These are phyloP conservation scores for Chaetodon trifasciatus DNA, from an alignment of 2,797 vertebrate genomes.

Conservation along the genomic window DNA sequence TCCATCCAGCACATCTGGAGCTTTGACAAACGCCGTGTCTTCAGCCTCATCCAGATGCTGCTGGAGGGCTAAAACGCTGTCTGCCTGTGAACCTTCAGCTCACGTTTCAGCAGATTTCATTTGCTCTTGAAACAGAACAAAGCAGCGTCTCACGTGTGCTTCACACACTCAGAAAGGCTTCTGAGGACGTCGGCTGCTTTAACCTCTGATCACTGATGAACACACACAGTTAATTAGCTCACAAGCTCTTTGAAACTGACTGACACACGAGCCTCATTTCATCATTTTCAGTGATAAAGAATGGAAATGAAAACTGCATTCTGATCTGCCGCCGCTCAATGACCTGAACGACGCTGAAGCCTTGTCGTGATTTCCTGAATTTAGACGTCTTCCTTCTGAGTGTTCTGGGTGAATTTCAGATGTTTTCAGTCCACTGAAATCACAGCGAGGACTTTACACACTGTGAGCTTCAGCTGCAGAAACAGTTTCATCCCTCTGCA, in stretches of 20 bases:
- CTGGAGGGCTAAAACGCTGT: slow-evolving; percentile 7
- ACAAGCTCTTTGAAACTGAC: slow-evolving; percentile 34
- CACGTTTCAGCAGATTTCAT: no score
- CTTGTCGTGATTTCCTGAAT: no score
- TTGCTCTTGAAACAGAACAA: not conserved
- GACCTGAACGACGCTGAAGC: slow-evolving; percentile 10
- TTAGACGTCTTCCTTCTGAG: no score
- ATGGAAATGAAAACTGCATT: slow-evolving; percentile 4
- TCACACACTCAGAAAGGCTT: not conserved
- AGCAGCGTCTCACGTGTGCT: slow-evolving; percentile 11
- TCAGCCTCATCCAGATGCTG: slow-evolving; percentile 18
- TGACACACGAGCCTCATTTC: slow-evolving; percentile 46
- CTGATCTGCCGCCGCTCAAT: slow-evolving; percentile 28
- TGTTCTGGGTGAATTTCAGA: no score
- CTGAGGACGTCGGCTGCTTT: not conserved
- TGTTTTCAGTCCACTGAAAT: no score
- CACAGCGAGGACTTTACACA: no score
- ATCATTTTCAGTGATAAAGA: slow-evolving; percentile 41
- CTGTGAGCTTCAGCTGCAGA: not conserved
- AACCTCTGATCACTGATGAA: slow-evolving; percentile 13
- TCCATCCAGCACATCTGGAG: slow-evolving; percentile 6
- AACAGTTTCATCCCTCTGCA: not conserved
- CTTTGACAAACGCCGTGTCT: slow-evolving; percentile 9
- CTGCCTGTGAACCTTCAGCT: no score
- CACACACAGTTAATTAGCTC: not conserved